phyloP scores from a whole-genome alignment of 2,113 vertebrate species.

The Serilophus lunatus region DNA sequence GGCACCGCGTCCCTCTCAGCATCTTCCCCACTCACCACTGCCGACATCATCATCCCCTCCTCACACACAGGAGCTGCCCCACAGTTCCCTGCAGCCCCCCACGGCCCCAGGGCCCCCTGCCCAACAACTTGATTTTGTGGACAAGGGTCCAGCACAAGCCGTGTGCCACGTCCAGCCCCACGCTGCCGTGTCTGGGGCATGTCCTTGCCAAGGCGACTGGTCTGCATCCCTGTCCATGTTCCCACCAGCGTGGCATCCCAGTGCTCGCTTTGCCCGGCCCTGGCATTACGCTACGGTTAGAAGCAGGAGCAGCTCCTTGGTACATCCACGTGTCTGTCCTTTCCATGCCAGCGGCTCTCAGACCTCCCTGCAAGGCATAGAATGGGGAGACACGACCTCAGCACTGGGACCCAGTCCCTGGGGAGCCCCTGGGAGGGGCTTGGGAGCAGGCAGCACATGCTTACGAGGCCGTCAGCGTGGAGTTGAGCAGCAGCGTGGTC shows the following conservation, averaged over 20 bases:
- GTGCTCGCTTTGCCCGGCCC: background rate
- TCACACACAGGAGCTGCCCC: background rate
- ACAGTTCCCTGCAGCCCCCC: background rate
- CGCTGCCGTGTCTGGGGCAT: background rate
- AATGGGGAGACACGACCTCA: background rate
- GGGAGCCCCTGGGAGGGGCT: background rate
- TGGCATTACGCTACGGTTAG: background rate
- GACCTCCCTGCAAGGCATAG: constrained; percentile 55
- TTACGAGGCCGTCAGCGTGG: constrained; percentile 96
- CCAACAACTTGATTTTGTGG: fast-evolving
- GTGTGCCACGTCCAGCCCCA: background rate
- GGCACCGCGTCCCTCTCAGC: background rate
- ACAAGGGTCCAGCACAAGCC: background rate
- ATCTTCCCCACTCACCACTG: background rate
- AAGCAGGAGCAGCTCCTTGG: background rate
- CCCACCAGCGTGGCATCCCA: background rate
- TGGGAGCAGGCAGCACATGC: background rate
- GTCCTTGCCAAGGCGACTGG: fast-evolving
- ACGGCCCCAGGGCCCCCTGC: background rate
- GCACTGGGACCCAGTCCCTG: fast-evolving
- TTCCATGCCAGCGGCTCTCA: background rate
- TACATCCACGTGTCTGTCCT: background rate
- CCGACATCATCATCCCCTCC: background rate
- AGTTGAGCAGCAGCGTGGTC: constrained; percentile 92
- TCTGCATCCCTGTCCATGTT: background rate